Evolutionary conservation across 1,140 invertebrate genomes (phyloP).

Genomic region (Manduca sexta): DNA sequence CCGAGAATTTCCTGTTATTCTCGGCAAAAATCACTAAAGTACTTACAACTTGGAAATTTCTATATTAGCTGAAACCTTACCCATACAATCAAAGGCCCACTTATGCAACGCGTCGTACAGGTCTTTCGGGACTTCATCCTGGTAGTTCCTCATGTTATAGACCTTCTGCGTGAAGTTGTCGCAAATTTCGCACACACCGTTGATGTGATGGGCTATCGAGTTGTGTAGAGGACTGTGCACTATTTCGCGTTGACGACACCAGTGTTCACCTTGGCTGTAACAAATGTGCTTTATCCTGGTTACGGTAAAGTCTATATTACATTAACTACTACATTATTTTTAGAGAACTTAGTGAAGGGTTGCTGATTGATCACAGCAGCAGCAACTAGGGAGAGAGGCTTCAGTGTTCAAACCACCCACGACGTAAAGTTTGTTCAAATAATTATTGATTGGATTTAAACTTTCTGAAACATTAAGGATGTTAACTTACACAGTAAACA

Average conservation of each 20-base stretch:
- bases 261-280: constrained; percentile 70
- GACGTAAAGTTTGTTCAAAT: too few species aligned
- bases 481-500: constrained; percentile 74
- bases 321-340: too few species aligned
- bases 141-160: constrained; percentile 71
- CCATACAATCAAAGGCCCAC: constrained; percentile 80
- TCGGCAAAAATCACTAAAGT: too few species aligned
- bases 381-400: too few species aligned
- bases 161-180: constrained; percentile 62
- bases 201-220: constrained; percentile 43
- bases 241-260: constrained; percentile 70
- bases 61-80: constrained; percentile 34
- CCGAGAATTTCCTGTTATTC: too few species aligned
- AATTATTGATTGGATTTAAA: too few species aligned
- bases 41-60: too few species aligned
- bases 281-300: background rate
- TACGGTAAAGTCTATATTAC: too few species aligned
- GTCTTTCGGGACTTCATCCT: constrained; percentile 75
- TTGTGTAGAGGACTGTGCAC: constrained; percentile 67
- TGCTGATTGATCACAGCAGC: too few species aligned
- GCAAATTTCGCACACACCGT: constrained; percentile 47
- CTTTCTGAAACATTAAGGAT: constrained; percentile 1
- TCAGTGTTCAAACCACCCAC: too few species aligned
- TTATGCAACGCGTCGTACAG: constrained; percentile 77
- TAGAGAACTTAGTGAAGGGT: too few species aligned